Conservation (phyloP, 2,797 vertebrate genomes). For the Apogon talboti region DNA sequence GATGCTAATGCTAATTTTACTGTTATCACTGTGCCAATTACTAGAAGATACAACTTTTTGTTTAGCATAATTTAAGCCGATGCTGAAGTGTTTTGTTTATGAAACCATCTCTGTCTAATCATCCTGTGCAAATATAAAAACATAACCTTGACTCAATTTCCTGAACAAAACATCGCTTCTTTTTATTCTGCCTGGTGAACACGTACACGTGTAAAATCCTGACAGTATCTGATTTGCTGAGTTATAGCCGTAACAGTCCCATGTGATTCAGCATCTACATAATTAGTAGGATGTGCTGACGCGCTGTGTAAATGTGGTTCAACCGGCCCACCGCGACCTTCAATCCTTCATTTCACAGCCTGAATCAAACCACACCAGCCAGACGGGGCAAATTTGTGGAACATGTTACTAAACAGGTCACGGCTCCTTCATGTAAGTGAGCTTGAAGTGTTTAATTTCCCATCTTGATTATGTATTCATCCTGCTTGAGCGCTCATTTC, state of each 20-base stretch:
- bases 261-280: slow-evolving; percentile 19
- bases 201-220: background rate
- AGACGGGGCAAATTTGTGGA: slow-evolving; percentile 3
- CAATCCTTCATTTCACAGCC: slow-evolving; percentile 3
- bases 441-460: slow-evolving; percentile 49
- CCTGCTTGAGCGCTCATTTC: slow-evolving; percentile 43
- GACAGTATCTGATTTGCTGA: slow-evolving; percentile 1
- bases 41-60: no score
- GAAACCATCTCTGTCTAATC: background rate
- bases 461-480: slow-evolving; percentile 53
- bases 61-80: background rate
- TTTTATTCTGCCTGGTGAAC: background rate
- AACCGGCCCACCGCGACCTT: background rate
- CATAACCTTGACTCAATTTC: background rate
- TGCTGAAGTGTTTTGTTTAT: background rate
- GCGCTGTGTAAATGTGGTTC: slow-evolving; percentile 7
- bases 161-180: background rate
- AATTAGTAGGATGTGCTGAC: slow-evolving; percentile 10
- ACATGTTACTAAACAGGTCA: slow-evolving; percentile 22
- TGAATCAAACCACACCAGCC: background rate
- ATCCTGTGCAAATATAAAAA: background rate
- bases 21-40: no score
- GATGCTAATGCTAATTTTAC: no score
- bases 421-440: slow-evolving; percentile 33
- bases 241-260: background rate